Percentiles rank a stretch among this genome's conserved stretches.
Conservation (phyloP, 2,113 vertebrate genomes). For the Azemiops feae region DNA sequence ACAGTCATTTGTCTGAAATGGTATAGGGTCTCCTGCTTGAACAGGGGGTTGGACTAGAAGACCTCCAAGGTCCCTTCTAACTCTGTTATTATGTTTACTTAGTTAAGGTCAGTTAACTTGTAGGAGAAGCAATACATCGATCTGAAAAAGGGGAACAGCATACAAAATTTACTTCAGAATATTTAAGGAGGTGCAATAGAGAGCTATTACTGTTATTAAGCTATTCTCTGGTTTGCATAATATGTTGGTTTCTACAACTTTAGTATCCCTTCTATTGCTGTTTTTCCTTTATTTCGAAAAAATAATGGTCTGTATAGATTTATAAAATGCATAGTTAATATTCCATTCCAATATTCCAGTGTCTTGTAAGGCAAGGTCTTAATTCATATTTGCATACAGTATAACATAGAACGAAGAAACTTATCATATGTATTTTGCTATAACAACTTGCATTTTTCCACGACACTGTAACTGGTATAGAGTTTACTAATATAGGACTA, state of each 20-base stretch:
- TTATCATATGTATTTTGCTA: neutral
- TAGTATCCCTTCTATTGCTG: neutral
- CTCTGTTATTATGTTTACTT: neutral
- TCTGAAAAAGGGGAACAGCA: neutral
- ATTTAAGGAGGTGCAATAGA: neutral
- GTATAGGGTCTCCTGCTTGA: neutral
- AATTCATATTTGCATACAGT: neutral
- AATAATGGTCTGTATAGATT: neutral
- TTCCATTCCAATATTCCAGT: neutral
- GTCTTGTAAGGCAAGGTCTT: neutral
- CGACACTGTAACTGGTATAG: neutral
- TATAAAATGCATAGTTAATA: neutral
- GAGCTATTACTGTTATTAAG: rapidly evolving
- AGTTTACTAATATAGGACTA: neutral
- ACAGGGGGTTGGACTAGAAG: neutral
- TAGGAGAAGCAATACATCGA: neutral
- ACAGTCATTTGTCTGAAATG: neutral
- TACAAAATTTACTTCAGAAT: neutral
- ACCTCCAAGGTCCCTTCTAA: neutral
- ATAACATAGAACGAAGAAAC: neutral
- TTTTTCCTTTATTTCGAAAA: neutral
- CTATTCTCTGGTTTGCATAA: neutral
- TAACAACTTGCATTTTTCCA: neutral
- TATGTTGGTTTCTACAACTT: neutral
- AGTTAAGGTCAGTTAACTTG: neutral